Base-by-base conservation (phyloP, 2,113 vertebrate species). In the Anolis sagrei region DNA sequence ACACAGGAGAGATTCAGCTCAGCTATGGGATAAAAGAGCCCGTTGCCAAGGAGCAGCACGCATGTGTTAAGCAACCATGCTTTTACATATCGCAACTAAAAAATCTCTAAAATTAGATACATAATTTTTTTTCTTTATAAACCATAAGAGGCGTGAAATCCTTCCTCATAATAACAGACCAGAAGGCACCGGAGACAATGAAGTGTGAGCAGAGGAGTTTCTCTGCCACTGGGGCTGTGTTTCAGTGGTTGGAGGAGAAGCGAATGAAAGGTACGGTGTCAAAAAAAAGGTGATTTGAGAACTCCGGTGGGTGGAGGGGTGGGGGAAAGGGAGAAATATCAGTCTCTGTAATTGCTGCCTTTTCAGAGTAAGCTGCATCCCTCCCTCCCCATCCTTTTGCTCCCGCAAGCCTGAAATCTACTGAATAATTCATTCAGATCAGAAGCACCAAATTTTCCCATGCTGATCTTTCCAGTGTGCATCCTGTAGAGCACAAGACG, bases 351-450 rank as follows among this genome's bases (percentile, higher is more conserved):
- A 94, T 88, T 90, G 88, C 90, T 93, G 91, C 91, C 93, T 93
- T 95, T 93, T 94, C 93, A 88, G 91, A 93, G 93, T 89, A 88
- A 87, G 93, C 90, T 76, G 87, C 76, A 81, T 92, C 86, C 90
- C 87, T 69, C 68, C 86, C 81, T 34, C 74, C 34, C 82, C 29
- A 62, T 14, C 48, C 81, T 79, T 92, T 91, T 90, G 89, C 92
- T 94, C 94, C 94, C 91, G 89, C 93, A 94, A 95, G 94, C 95
- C 93, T 92, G 91, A 95, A 93, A 94, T 93, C 95, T 96, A 74
- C 89, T 97, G 96, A 96, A 97, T 97, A 95, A 97, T 97, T 96
- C 96, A 97, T 97, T 94, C 93, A 88, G 76, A 92, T 79, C 91
- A 88, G 94, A 95, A 96, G 92, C 94, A 88, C 94, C 93, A 93